Evolutionary conservation across 2,113 vertebrate species (phyloP), one percentile per base, ranked within the genome.

Genomic region (Himantopus leucocephalus): DNA sequence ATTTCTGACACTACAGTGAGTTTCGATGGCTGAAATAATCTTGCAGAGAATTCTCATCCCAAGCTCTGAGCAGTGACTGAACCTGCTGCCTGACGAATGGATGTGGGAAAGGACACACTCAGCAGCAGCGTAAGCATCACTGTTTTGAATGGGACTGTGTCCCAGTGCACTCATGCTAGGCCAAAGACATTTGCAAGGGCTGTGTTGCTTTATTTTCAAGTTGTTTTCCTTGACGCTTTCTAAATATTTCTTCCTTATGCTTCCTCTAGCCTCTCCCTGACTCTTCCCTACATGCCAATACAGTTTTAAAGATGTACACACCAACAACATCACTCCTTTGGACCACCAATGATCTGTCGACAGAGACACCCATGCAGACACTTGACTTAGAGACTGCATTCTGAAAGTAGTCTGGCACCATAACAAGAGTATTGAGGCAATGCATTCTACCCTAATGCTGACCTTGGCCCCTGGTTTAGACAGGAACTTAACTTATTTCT

Each of bases 241-340:
- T 50, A 35, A 58, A 56, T 63, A 34, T 77, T 63, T 50, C 34
- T 82, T 91, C 30, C 21, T 78, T 78, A 17, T 50, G 8, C 13
- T 74, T 47, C 39, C 32, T 73, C 22, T 83, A 52, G 30, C 19
- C n/a, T 72, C 20, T 55, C 8, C 16, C 20, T 62, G 59, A 39
- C 39, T 88, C 45, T 39, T 86, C 24, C 22, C 14, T 23, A 8
- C 3, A 5, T 73, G 37, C n/a, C 16, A 21, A 12, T 32, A 4
- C 1, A 9, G 10, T 86, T 94, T 82, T 75, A 43, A 62, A 62
- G 35, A 73, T 10, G 27, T 41, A 76, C 24, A 45, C 12, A 41
- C 18, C 10, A 16, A 7, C 0, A 1, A 13, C 16, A 14, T 32
- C 2, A 1, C 7, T 59, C 8, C 6, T 66, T 50, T 53, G 37